phyloP scores from a whole-genome alignment of 2,888 invertebrate species.

The Nebria salina region DNA sequence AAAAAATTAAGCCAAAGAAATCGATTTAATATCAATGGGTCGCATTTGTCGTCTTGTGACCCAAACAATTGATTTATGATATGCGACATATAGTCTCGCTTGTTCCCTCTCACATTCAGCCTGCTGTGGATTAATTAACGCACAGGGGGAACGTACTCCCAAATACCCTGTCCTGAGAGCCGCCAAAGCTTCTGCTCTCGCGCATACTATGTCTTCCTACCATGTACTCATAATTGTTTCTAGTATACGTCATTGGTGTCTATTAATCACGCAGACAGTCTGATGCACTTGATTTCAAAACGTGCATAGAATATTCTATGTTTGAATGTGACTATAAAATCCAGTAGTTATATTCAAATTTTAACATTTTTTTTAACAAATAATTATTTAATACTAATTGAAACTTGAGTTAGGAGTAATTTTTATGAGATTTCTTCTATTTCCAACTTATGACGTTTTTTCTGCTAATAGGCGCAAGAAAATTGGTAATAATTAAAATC shows the following conservation, averaged over 20 bases:
- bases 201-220: background rate
- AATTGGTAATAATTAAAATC: no score
- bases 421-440: no score
- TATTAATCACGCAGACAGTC: background rate
- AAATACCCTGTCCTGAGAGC: background rate
- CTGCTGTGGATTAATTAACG: slow-evolving; percentile 1
- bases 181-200: background rate
- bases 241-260: background rate
- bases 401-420: no score
- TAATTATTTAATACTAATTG: no score
- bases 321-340: no score
- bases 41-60: background rate
- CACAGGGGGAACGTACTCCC: background rate
- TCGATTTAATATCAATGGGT: background rate
- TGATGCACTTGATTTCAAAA: background rate
- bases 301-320: background rate
- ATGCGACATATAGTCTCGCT: background rate
- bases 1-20: no score
- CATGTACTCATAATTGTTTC: background rate
- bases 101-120: background rate
- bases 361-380: no score
- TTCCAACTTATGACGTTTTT: no score
- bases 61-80: background rate
- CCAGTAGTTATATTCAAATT: no score
- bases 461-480: no score